Conservation (phyloP, 2,797 vertebrate genomes). For the Mycteria americana region DNA sequence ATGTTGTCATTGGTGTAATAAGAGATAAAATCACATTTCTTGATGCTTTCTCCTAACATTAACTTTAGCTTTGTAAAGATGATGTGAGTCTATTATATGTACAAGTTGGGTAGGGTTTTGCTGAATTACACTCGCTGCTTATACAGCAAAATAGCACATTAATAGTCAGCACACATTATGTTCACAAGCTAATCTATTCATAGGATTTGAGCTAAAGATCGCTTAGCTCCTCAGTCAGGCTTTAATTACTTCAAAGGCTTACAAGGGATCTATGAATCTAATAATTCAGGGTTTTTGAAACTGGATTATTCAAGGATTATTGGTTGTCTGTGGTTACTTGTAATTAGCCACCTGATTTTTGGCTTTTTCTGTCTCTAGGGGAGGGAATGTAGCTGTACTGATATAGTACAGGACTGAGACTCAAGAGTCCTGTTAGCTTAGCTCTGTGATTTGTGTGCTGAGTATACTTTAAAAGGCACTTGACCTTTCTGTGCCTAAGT, state of each 20-base stretch:
- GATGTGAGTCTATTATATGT: neutral
- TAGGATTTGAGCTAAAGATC: constrained; percentile 37
- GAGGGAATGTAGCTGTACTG: neutral
- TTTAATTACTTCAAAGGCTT: constrained; percentile 57
- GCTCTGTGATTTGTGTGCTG: neutral
- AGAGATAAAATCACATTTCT: neutral
- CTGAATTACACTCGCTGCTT: neutral
- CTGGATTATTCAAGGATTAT: constrained; percentile 45
- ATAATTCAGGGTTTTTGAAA: constrained; percentile 31
- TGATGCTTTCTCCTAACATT: neutral
- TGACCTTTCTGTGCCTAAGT: neutral
- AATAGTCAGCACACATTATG: constrained; percentile 6
- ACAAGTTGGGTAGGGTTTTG: neutral
- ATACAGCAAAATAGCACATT: constrained; percentile 13
- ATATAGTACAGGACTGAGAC: neutral
- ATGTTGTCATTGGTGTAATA: neutral
- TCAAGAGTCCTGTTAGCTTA: neutral
- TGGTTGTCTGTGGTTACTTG: constrained; percentile 25
- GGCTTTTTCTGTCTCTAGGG: neutral
- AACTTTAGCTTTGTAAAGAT: neutral
- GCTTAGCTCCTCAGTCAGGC: constrained; percentile 9
- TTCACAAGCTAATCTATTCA: constrained; percentile 35
- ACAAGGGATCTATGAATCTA: constrained; percentile 52
- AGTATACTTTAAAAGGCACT: neutral
- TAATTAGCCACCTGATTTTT: constrained; percentile 33